Evolutionary conservation across 1,140 invertebrate genomes (phyloP), one percentile per base, ranked within the genome.

Genomic region (Camponotus pennsylvanicus): DNA sequence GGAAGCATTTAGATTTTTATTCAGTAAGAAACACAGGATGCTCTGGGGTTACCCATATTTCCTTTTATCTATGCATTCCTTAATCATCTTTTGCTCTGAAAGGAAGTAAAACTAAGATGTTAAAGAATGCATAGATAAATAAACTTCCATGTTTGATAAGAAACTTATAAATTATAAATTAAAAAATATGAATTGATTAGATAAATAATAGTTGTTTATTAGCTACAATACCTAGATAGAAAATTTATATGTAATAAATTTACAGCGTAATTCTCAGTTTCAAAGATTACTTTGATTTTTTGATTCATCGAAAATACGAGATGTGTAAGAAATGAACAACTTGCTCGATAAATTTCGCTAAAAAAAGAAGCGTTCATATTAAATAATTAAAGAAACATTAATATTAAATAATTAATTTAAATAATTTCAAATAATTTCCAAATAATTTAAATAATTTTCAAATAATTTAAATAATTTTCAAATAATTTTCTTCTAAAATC

Each of bases 31-130:
- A 34, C n/a, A 27, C 40, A 64, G 76, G 27, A 64, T n/a, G 18
- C 3, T 49, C n/a, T 66, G 5, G 27, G 27, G 11, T 77, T 77
- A 63, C 21, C 55, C 57, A 5, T 34, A 45, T 27, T 77, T 77
- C 57, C 21, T 77, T 11, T 77, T 77, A 18, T 77, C 40, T 49
- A 49, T 18, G 9, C 21, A 45, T 9, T 11, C 66, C 7, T 42
- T 67, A 1, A 67, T n/a, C 5, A 67, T 66, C 37, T 42, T n/a
- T 77, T 37, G 0, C 6, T 77, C 9, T 34, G 6, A 11, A 34
- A 63, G 57, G 57, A 64, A 77, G 4, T 18, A 21, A 59, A 59
- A 75, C 52, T 52, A 59, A 57, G 52, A 75, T 27, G 13, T 73
- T 32, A 34, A 49, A 18, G 49, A 59, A 75, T n/a, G 0, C 6